phyloP scores from a whole-genome alignment of 2,113 vertebrate species.

The Tretioscincus oriximinensis region DNA sequence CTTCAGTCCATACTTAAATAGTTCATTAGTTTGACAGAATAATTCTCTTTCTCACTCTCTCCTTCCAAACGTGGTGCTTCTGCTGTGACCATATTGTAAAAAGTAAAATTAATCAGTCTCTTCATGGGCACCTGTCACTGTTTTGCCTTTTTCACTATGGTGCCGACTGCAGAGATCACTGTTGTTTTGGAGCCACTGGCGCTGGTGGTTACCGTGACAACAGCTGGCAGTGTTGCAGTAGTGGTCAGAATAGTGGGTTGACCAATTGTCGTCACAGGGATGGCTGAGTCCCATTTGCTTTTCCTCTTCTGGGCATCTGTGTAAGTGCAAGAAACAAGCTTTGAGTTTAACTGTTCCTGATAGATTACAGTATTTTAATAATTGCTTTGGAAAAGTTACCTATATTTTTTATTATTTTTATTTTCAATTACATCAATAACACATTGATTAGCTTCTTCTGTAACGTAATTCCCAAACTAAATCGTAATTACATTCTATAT shows the following conservation, averaged over 20 bases:
- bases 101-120: constrained; percentile 38
- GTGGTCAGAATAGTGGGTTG: constrained; percentile 95
- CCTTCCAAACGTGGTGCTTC: constrained; percentile 29
- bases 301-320: constrained; percentile 97
- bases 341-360: constrained; percentile 9
- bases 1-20: constrained; percentile 43
- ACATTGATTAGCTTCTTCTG: too few relatives aligned
- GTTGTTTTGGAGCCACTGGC: constrained; percentile 98
- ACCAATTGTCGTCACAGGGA: constrained; percentile 88
- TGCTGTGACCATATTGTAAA: constrained; percentile 28
- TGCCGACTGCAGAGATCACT: constrained; percentile 95
- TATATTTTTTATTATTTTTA: background rate
- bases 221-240: constrained; percentile 87
- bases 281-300: constrained; percentile 98
- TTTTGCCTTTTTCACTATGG: constrained; percentile 96
- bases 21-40: constrained; percentile 44
- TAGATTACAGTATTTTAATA: background rate
- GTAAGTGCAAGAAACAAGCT: constrained; percentile 15
- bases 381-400: background rate
- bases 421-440: too few relatives aligned
- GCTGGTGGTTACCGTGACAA: constrained; percentile 95
- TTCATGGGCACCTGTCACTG: constrained; percentile 77
- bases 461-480: too few relatives aligned
- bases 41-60: background rate
- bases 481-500: too few relatives aligned